phyloP scores from a whole-genome alignment of 1,140 invertebrate genomes.

The Penaeus vannamei region DNA sequence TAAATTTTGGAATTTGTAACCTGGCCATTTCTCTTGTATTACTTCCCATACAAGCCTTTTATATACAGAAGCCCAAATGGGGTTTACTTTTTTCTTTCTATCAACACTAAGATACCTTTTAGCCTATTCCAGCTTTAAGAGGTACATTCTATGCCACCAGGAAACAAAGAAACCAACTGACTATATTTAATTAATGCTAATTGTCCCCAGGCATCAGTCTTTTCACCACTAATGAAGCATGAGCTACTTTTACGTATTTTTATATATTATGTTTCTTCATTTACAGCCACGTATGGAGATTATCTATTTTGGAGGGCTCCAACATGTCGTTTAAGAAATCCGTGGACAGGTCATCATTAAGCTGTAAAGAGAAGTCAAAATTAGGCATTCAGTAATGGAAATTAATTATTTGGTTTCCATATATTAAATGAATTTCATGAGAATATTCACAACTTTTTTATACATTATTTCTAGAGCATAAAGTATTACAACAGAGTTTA shows the following conservation, averaged over 20 bases:
- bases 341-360: constrained; percentile 63
- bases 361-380: constrained; percentile 51
- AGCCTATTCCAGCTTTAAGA: constrained; percentile 40
- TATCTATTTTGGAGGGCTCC: constrained; percentile 65
- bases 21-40: constrained; percentile 33
- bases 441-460: not conserved
- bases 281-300: constrained; percentile 65
- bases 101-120: constrained; percentile 30
- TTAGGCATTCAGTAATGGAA: constrained; percentile 2
- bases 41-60: constrained; percentile 37
- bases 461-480: not conserved
- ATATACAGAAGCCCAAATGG: not conserved
- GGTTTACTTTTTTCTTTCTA: constrained; percentile 36
- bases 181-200: constrained; percentile 37
- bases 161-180: constrained; percentile 46
- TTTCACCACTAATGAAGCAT: constrained; percentile 55
- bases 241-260: constrained; percentile 35
- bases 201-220: constrained; percentile 52
- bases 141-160: constrained; percentile 32
- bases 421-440: not conserved
- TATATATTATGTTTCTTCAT: not conserved
- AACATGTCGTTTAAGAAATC: constrained; percentile 66
- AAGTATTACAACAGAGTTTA: not conserved
- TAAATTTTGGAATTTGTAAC: constrained; percentile 46
- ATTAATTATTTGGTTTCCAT: not conserved